Evolutionary conservation across 2,797 vertebrate species (phyloP).

Genomic region (Xenopus petersii): DNA sequence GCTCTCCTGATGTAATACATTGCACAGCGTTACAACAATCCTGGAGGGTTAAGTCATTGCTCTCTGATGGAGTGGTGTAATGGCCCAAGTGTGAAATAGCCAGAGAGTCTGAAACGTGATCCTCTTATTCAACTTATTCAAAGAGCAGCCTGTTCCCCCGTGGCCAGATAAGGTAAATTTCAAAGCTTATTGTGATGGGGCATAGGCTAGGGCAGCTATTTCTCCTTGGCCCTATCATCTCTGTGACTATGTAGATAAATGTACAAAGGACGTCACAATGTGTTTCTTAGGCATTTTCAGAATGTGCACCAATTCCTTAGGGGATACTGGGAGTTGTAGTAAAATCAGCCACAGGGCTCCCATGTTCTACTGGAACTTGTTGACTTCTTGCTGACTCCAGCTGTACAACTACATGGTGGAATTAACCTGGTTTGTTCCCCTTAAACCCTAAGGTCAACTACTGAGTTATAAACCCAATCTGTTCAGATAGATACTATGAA

Average conservation of each 20-base stretch:
- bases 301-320: too few species aligned
- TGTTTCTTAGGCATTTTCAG: too few species aligned
- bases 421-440: too few species aligned
- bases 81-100: not conserved
- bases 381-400: not conserved
- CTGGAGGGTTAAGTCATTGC: conserved; percentile 14
- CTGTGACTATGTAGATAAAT: too few species aligned
- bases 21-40: conserved; percentile 30
- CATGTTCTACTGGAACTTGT: not conserved
- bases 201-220: not conserved
- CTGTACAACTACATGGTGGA: not conserved
- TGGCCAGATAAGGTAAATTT: not conserved
- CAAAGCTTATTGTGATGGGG: not conserved
- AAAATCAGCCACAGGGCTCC: too few species aligned
- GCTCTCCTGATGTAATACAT: conserved; percentile 29
- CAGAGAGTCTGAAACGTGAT: not conserved
- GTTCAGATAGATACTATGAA: too few species aligned
- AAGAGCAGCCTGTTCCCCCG: not conserved
- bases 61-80: conserved; percentile 20
- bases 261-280: too few species aligned
- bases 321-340: too few species aligned
- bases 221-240: not conserved
- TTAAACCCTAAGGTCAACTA: too few species aligned
- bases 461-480: too few species aligned
- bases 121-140: not conserved